Conservation (phyloP, 2,113 vertebrate species). For the Leiothrix lutea region DNA sequence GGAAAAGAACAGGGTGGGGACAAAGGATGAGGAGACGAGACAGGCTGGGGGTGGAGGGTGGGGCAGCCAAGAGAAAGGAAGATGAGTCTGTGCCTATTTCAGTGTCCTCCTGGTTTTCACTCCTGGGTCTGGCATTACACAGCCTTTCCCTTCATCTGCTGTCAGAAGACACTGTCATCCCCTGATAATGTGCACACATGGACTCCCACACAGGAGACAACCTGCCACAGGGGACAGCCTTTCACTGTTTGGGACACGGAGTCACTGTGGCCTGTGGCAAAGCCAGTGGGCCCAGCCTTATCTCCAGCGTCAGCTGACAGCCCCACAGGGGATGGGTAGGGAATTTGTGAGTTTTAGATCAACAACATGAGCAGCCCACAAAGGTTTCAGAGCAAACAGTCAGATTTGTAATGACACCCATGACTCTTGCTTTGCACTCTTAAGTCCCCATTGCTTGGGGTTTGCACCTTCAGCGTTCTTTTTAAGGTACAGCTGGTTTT, state of each 20-base stretch:
- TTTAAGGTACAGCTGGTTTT: background rate
- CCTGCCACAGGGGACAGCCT: background rate
- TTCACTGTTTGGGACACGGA: background rate
- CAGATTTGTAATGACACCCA: background rate
- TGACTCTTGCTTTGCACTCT: background rate
- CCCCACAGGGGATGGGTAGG: background rate
- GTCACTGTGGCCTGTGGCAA: background rate
- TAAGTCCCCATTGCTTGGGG: background rate
- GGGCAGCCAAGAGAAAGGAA: constrained; percentile 37
- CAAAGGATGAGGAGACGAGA: constrained; percentile 24
- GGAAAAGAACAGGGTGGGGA: constrained; percentile 53
- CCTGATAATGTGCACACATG: background rate
- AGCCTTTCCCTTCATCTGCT: background rate
- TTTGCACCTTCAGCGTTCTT: background rate
- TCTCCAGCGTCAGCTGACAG: background rate
- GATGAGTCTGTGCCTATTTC: constrained; percentile 55
- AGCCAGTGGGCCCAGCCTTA: background rate
- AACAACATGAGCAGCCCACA: background rate
- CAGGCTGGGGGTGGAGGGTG: constrained; percentile 47
- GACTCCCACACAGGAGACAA: background rate
- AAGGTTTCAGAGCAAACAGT: background rate
- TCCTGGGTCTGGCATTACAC: constrained; percentile 10
- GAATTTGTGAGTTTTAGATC: background rate
- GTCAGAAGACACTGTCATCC: background rate
- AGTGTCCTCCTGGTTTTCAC: constrained; percentile 23